phyloP scores from a whole-genome alignment of 2,113 vertebrate genomes.

The Nanorana parkeri region DNA sequence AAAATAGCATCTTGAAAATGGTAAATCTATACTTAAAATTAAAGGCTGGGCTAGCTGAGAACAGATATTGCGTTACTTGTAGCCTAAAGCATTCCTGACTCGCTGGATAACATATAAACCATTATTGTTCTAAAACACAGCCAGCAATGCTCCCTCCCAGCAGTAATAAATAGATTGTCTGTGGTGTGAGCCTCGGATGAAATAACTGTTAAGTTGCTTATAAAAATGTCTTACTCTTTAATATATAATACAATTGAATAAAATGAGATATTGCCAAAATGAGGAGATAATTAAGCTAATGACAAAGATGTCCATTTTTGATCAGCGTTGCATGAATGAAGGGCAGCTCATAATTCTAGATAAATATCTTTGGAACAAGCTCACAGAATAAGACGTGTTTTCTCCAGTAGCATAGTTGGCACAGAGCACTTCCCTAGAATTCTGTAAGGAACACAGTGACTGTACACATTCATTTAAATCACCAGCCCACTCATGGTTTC shows the following conservation, averaged over 20 bases:
- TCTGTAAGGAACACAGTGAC: neutral
- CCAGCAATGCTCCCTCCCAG: slow-evolving; percentile 60
- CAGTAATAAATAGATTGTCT: slow-evolving; percentile 61
- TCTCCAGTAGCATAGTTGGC: slow-evolving; percentile 1
- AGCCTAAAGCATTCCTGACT: slow-evolving; percentile 70
- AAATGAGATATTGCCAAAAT: slow-evolving; percentile 4
- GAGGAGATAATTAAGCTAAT: slow-evolving; percentile 10
- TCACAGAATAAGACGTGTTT: neutral
- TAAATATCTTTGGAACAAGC: neutral
- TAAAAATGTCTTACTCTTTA: slow-evolving; percentile 29
- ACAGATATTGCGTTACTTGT: slow-evolving; percentile 62
- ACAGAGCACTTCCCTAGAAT: neutral
- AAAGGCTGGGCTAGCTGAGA: slow-evolving; percentile 61
- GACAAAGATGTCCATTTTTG: neutral
- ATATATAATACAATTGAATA: slow-evolving; percentile 1
- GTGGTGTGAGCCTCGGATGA: slow-evolving; percentile 57
- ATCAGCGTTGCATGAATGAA: neutral
- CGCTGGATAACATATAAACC: slow-evolving; percentile 63
- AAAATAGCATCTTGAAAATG: slow-evolving; percentile 36
- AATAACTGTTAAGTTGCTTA: slow-evolving; percentile 60
- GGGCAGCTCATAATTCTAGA: neutral
- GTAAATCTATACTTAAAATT: slow-evolving; percentile 60
- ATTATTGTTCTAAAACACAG: slow-evolving; percentile 67
- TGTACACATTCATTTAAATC: neutral
- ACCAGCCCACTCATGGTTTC: slow-evolving; percentile 8